Evolutionary conservation across 2,113 vertebrate genomes (phyloP).

Genomic region (Rhegmatorhina hoffmannsi): DNA sequence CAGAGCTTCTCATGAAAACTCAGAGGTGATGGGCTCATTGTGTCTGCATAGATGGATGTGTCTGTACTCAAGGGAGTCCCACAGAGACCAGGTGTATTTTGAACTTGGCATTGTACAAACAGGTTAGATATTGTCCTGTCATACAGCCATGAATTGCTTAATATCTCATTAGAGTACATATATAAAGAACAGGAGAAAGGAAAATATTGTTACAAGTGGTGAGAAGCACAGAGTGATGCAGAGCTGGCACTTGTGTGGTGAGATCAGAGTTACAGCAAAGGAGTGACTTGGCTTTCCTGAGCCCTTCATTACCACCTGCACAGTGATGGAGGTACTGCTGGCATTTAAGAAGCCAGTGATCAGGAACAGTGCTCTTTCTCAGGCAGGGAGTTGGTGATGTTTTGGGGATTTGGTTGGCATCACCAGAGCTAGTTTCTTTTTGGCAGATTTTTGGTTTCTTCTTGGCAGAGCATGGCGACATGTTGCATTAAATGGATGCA

Average conservation of each 20-base stretch:
- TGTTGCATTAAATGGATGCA: neutral
- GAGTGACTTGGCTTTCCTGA: neutral
- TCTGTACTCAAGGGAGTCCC: neutral
- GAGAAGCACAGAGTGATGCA: neutral
- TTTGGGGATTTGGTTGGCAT: neutral
- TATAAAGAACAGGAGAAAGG: neutral
- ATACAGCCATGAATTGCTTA: neutral
- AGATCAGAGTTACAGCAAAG: neutral
- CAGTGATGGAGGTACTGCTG: neutral
- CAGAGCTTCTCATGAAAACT: neutral
- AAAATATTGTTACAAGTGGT: neutral
- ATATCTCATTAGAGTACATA: neutral
- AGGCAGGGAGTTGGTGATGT: neutral
- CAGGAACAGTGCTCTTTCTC: neutral
- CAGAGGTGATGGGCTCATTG: neutral
- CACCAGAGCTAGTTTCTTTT: neutral
- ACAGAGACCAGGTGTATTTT: neutral
- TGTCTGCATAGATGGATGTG: neutral
- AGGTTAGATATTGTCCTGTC: neutral
- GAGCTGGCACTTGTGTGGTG: neutral
- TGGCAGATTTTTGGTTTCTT: neutral
- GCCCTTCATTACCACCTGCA: neutral
- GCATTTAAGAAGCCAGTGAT: neutral
- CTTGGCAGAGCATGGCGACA: neutral
- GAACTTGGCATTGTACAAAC: neutral